A percentile compares a stretch with the other conserved stretches of the same genome.
These are phyloP conservation scores for Spodoptera litura DNA, from an alignment of 1,140 invertebrate species.

Conservation along the genomic window DNA sequence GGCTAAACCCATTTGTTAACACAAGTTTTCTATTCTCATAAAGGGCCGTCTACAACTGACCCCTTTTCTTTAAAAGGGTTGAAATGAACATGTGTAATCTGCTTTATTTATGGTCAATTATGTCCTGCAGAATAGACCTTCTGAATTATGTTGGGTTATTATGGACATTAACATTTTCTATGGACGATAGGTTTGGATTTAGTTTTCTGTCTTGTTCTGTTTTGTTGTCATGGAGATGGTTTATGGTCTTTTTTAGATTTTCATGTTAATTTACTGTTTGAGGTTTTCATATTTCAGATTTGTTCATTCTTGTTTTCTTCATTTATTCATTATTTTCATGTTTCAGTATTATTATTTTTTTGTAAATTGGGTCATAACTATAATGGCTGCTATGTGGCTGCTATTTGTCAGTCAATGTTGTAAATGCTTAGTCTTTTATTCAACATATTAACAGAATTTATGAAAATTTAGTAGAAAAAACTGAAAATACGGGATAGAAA, in stretches of 20 bases:
- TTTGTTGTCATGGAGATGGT: constrained; percentile 52
- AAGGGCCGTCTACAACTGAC: constrained; percentile 45
- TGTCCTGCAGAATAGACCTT: constrained; percentile 68
- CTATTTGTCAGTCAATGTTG: too few relatives aligned
- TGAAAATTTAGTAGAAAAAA: too few relatives aligned
- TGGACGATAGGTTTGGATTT: constrained; percentile 65
- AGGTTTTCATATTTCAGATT: not conserved
- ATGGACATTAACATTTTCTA: constrained; percentile 68
- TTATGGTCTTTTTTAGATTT: constrained; percentile 24
- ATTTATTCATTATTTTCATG: too few relatives aligned
- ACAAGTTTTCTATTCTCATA: constrained; percentile 44
- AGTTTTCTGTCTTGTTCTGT: constrained; percentile 61
- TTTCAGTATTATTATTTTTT: too few relatives aligned
- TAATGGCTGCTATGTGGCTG: too few relatives aligned
- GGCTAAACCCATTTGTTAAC: constrained; percentile 25
- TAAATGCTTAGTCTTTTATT: too few relatives aligned
- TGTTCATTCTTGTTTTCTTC: not conserved
- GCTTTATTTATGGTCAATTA: constrained; percentile 84
- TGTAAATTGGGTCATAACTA: too few relatives aligned
- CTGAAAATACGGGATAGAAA: too few relatives aligned
- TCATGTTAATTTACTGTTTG: not conserved
- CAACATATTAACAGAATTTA: too few relatives aligned
- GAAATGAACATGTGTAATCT: constrained; percentile 77
- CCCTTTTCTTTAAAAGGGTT: constrained; percentile 62
- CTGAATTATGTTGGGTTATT: constrained; percentile 59